Evolutionary conservation across 1,140 invertebrate species (phyloP).

Genomic region (Drosophila dunni): DNA sequence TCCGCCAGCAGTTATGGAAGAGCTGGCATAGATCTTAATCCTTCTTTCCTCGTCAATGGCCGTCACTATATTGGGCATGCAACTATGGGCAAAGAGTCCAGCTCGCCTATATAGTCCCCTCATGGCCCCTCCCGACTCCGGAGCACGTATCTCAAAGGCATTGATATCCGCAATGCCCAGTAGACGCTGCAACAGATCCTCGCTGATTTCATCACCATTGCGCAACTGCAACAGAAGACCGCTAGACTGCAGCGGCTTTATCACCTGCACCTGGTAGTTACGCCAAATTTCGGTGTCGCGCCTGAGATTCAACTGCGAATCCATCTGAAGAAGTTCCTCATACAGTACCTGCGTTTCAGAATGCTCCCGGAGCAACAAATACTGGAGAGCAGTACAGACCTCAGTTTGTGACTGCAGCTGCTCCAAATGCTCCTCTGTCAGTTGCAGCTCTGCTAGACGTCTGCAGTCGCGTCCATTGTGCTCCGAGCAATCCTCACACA

Average conservation of each 20-base stretch:
- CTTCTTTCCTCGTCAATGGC: slow-evolving; percentile 87
- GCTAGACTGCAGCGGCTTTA: slow-evolving; percentile 73
- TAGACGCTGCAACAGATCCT: slow-evolving; percentile 87
- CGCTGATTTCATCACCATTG: slow-evolving; percentile 66
- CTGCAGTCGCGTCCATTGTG: slow-evolving; percentile 82
- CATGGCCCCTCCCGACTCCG: slow-evolving; percentile 84
- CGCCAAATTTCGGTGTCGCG: slow-evolving; percentile 87
- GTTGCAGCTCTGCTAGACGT: slow-evolving; percentile 41
- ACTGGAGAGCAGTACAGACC: slow-evolving; percentile 56
- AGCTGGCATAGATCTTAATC: slow-evolving; percentile 87
- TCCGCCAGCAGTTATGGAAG: slow-evolving; percentile 87
- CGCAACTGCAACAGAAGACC: slow-evolving; percentile 67
- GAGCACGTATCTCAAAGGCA: slow-evolving; percentile 88
- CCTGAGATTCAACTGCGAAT: slow-evolving; percentile 87
- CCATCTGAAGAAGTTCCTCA: slow-evolving; percentile 86
- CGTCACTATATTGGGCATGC: slow-evolving; percentile 88
- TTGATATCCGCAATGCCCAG: slow-evolving; percentile 89
- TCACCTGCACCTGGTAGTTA: slow-evolving; percentile 86
- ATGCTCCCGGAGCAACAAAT: slow-evolving; percentile 86
- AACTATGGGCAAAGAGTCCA: slow-evolving; percentile 89
- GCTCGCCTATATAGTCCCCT: slow-evolving; percentile 88
- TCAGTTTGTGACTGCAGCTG: slow-evolving; percentile 51
- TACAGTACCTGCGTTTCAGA: slow-evolving; percentile 86
- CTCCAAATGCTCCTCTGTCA: slow-evolving; percentile 44
- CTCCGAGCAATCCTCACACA: slow-evolving; percentile 87